phyloP scores from a whole-genome alignment of 2,797 vertebrate species.

The Synaphobranchus kaupii region DNA sequence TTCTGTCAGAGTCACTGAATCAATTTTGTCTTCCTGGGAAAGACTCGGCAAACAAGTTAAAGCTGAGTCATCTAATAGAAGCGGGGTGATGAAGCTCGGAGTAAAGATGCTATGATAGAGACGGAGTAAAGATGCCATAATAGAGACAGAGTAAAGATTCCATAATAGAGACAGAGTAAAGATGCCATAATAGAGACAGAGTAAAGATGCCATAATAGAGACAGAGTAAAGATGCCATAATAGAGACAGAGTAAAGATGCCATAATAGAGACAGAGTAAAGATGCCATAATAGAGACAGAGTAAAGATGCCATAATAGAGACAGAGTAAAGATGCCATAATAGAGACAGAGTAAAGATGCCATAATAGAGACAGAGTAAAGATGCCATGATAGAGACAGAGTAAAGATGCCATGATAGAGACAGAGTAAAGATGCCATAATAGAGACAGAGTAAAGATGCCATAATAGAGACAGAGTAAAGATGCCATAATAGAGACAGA shows the following conservation, averaged over 20 bases:
- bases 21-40: slow-evolving; percentile 65
- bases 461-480: slow-evolving; percentile 32
- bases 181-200: slow-evolving; percentile 42
- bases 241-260: slow-evolving; percentile 47
- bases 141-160: slow-evolving; percentile 47
- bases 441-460: slow-evolving; percentile 47
- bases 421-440: slow-evolving; percentile 39
- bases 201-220: slow-evolving; percentile 41
- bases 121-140: slow-evolving; percentile 39
- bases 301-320: slow-evolving; percentile 41
- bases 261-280: slow-evolving; percentile 32
- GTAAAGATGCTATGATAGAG: slow-evolving; percentile 36
- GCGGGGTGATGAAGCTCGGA: slow-evolving; percentile 63
- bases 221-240: slow-evolving; percentile 39
- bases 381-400: slow-evolving; percentile 41
- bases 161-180: slow-evolving; percentile 32
- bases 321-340: slow-evolving; percentile 39
- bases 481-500: slow-evolving; percentile 42
- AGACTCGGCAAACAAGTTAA: slow-evolving; percentile 53
- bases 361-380: slow-evolving; percentile 32
- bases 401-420: slow-evolving; percentile 40
- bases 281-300: slow-evolving; percentile 42
- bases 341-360: slow-evolving; percentile 47
- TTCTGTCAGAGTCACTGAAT: slow-evolving; percentile 69
- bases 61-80: slow-evolving; percentile 66